These are phyloP conservation scores for Mythimna ferrago DNA, from an alignment of 2,888 invertebrate genomes.

Conservation along the genomic window DNA sequence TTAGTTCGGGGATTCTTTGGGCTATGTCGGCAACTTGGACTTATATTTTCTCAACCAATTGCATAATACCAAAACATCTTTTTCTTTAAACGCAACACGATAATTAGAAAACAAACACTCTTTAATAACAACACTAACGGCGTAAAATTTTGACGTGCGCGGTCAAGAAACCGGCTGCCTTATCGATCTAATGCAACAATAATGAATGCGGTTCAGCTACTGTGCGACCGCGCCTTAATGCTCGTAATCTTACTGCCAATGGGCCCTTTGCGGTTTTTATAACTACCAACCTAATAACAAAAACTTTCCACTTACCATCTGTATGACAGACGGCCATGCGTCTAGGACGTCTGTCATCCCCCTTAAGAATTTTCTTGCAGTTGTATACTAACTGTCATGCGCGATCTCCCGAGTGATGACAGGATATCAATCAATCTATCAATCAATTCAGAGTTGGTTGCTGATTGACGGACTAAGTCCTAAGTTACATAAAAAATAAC, in stretches of 20 bases:
- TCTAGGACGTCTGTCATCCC: constrained; percentile 4
- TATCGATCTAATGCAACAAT: constrained; percentile 65
- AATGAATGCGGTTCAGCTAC: constrained; percentile 65
- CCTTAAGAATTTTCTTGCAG: constrained; percentile 17
- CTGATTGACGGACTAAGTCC: not conserved
- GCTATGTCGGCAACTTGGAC: too few species aligned
- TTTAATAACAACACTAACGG: constrained; percentile 29
- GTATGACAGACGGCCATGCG: constrained; percentile 7
- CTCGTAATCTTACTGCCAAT: constrained; percentile 27
- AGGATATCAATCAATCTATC: constrained; percentile 14
- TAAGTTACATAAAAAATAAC: not conserved
- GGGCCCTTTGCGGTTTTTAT: constrained; percentile 28
- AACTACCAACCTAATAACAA: constrained; percentile 25
- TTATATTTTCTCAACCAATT: not conserved
- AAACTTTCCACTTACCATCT: constrained; percentile 20
- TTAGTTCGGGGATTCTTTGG: too few species aligned
- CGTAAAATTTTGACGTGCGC: constrained; percentile 57
- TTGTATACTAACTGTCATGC: not conserved
- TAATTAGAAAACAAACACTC: constrained; percentile 39
- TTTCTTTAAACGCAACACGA: constrained; percentile 1
- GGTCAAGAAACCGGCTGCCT: constrained; percentile 64
- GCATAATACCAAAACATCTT: not conserved
- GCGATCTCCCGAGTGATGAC: not conserved
- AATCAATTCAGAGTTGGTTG: constrained; percentile 1
- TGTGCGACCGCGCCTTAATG: constrained; percentile 56